phyloP scores from a whole-genome alignment of 1,140 invertebrate species.

The Ips nitidus region DNA sequence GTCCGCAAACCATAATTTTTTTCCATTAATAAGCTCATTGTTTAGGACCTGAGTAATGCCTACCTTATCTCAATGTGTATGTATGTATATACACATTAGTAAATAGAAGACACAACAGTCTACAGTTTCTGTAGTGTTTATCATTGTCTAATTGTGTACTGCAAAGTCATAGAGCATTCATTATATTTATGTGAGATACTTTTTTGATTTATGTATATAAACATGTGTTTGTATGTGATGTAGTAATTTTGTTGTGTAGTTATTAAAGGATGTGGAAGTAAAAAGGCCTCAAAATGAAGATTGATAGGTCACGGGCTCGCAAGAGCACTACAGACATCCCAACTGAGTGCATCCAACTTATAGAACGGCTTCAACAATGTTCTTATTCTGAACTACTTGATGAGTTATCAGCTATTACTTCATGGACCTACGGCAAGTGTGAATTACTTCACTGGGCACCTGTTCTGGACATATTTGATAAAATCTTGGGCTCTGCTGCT shows the following conservation, averaged over 20 bases:
- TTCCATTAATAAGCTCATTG: no score
- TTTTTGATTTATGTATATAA: no score
- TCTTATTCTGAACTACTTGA: slow-evolving; percentile 69
- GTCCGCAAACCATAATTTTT: no score
- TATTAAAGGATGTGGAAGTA: slow-evolving; percentile 24
- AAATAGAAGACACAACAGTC: no score
- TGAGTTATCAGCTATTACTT: slow-evolving; percentile 75
- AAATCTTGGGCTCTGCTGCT: slow-evolving; percentile 76
- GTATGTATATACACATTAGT: no score
- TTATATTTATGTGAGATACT: no score
- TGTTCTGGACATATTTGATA: slow-evolving; percentile 82
- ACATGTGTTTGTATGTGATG: no score
- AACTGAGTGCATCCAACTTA: slow-evolving; percentile 78
- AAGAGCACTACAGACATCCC: slow-evolving; percentile 89
- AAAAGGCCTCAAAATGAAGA: slow-evolving; percentile 68
- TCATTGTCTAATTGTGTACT: no score
- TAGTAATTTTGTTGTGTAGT: slow-evolving; percentile 8
- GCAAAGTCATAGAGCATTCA: no score
- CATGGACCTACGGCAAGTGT: slow-evolving; percentile 90
- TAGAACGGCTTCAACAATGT: slow-evolving; percentile 75
- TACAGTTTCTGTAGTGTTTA: no score
- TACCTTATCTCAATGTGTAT: no score
- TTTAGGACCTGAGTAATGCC: no score
- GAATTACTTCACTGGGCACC: slow-evolving; percentile 91
- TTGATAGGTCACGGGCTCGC: slow-evolving; percentile 81